Percentiles rank a stretch among this genome's conserved stretches.
These are phyloP conservation scores for Drosophila peninsularis DNA, from an alignment of 2,888 invertebrate species.

Conservation along the genomic window DNA sequence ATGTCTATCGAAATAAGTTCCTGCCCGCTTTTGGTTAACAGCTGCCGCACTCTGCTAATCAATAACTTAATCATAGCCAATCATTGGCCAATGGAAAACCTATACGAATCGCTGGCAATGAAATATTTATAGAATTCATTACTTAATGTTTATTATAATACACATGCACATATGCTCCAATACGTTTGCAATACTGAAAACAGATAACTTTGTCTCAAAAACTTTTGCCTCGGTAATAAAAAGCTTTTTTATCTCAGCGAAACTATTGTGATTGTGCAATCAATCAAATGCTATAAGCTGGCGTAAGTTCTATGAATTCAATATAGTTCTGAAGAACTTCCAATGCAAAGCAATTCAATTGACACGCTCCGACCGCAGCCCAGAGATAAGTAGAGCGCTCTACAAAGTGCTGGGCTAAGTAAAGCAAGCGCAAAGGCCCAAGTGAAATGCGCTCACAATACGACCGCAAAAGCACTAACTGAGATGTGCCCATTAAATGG, in stretches of 20 bases:
- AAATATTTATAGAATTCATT: background rate
- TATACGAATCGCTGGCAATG: background rate
- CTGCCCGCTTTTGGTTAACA: constrained; percentile 33
- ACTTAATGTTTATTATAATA: background rate
- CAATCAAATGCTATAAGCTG: constrained; percentile 21
- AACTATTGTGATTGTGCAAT: constrained; percentile 12
- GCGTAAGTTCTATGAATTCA: constrained; percentile 10
- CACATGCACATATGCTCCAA: background rate
- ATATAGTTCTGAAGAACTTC: constrained; percentile 9
- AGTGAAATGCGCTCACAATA: constrained; percentile 18
- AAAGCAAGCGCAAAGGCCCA: constrained; percentile 6
- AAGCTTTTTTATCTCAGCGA: background rate
- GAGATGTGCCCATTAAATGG: constrained; percentile 50
- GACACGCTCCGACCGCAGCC: constrained; percentile 11
- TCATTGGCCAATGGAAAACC: constrained; percentile 11
- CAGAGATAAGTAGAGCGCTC: constrained; percentile 17
- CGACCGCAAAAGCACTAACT: constrained; percentile 58
- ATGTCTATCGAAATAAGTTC: constrained; percentile 48
- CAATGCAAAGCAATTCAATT: constrained; percentile 5
- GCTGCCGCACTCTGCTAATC: constrained; percentile 20
- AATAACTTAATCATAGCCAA: constrained; percentile 16
- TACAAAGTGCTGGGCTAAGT: constrained; percentile 19
- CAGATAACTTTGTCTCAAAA: constrained; percentile 11
- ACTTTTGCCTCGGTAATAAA: constrained; percentile 18
- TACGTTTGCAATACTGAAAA: constrained; percentile 1